Conservation (phyloP, 1,140 invertebrate species). For the Melitaea cinxia region DNA sequence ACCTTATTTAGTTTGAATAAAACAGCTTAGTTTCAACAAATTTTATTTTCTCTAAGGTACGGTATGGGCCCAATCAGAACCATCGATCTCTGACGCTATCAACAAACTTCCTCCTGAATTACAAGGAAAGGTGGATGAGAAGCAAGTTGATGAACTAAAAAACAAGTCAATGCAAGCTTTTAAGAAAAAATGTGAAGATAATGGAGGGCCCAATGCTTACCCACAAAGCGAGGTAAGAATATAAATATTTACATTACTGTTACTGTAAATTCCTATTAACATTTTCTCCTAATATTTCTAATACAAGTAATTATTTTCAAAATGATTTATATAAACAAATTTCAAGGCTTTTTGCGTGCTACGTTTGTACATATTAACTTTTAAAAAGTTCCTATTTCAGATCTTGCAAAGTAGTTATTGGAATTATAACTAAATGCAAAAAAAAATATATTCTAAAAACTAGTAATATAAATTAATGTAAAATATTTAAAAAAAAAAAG, state of each 20-base stretch:
- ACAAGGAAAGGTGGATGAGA: slow-evolving; percentile 52
- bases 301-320: too few relatives aligned
- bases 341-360: too few relatives aligned
- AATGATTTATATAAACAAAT: too few relatives aligned
- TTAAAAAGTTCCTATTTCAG: too few relatives aligned
- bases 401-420: too few relatives aligned
- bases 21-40: neutral
- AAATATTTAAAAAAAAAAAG: too few relatives aligned
- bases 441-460: too few relatives aligned
- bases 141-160: slow-evolving; percentile 46
- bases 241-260: neutral
- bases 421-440: too few relatives aligned
- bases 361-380: too few relatives aligned
- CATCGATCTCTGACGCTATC: slow-evolving; percentile 39
- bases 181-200: slow-evolving; percentile 61
- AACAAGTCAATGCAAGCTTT: slow-evolving; percentile 51
- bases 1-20: neutral
- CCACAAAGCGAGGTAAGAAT: slow-evolving; percentile 52
- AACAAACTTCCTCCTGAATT: slow-evolving; percentile 52
- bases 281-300: too few relatives aligned
- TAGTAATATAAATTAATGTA: too few relatives aligned
- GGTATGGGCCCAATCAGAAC: slow-evolving; percentile 45
- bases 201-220: slow-evolving; percentile 56
- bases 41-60: slow-evolving; percentile 39
- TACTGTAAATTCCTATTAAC: too few relatives aligned